Percentiles rank a stretch among this genome's conserved stretches.
phyloP scores from a whole-genome alignment of 2,888 invertebrate species.

The Chalcosyrphus nemorum region DNA sequence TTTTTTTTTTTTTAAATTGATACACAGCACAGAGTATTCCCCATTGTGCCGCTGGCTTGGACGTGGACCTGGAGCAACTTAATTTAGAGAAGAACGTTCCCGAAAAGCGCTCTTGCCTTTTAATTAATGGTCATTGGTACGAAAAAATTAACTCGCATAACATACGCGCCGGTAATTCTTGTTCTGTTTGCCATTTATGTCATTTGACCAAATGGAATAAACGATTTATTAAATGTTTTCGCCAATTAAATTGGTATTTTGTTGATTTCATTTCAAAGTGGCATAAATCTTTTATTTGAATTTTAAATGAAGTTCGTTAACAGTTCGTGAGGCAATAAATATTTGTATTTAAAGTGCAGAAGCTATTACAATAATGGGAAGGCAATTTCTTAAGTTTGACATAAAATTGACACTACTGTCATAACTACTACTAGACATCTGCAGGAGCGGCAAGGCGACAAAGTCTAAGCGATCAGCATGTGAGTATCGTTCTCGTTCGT shows the following conservation, averaged over 20 bases:
- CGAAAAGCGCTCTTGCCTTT: slow-evolving; percentile 5
- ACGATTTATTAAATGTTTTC: slow-evolving; percentile 34
- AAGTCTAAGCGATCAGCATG: not conserved
- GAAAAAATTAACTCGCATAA: slow-evolving; percentile 19
- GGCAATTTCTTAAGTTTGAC: slow-evolving; percentile 6
- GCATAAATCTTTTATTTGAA: slow-evolving; percentile 4
- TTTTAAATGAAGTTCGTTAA: not conserved
- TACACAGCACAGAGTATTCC: slow-evolving; percentile 5
- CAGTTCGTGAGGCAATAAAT: not conserved
- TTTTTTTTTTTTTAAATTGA: slow-evolving; percentile 21
- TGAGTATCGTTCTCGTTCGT: not conserved
- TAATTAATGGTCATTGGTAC: slow-evolving; percentile 34
- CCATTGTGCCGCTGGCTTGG: not conserved
- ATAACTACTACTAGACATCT: not conserved
- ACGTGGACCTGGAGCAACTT: too few species aligned
- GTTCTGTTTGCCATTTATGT: slow-evolving; percentile 15
- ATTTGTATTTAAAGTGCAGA: not conserved
- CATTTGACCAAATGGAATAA: slow-evolving; percentile 27
- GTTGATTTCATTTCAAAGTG: not conserved
- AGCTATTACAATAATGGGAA: slow-evolving; percentile 5
- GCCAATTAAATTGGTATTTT: not conserved
- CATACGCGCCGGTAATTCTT: slow-evolving; percentile 14
- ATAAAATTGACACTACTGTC: slow-evolving; percentile 16
- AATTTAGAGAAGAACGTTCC: slow-evolving; percentile 25
- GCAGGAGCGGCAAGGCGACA: not conserved